Conservation (phyloP, 2,113 vertebrate genomes). For the Porphyrio hochstetteri region DNA sequence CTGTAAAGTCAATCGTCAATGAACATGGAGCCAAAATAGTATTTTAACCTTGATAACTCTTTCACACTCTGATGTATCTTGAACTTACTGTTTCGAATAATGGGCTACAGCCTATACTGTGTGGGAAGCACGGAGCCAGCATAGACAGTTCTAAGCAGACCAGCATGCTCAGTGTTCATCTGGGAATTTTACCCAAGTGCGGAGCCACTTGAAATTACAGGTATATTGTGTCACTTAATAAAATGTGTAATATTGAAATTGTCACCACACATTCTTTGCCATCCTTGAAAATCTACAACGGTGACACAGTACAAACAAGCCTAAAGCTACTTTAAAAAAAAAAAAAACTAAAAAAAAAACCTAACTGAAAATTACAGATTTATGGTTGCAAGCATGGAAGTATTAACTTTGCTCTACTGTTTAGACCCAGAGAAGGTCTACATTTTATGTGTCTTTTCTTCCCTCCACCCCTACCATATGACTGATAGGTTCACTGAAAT, state of each 20-base stretch:
- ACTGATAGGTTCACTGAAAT: background rate
- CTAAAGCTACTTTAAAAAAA: slow-evolving; percentile 10
- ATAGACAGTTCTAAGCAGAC: background rate
- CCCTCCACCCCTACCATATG: background rate
- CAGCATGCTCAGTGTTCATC: background rate
- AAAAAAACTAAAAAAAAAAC: background rate
- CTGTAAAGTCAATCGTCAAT: slow-evolving; percentile 23
- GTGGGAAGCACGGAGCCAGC: background rate
- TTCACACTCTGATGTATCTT: background rate
- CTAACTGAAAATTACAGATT: slow-evolving; percentile 3
- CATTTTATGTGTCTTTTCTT: background rate
- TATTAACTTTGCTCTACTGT: slow-evolving; percentile 50
- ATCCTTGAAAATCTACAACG: slow-evolving; percentile 30
- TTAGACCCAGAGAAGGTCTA: slow-evolving; percentile 20
- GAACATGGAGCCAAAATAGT: slow-evolving; percentile 27
- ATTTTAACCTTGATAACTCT: background rate
- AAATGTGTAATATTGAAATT: slow-evolving; percentile 57
- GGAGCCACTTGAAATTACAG: background rate
- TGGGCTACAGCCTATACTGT: rapidly evolving
- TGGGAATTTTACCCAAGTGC: background rate
- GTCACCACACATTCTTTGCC: slow-evolving; percentile 18
- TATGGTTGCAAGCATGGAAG: slow-evolving; percentile 13
- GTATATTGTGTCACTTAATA: slow-evolving; percentile 11
- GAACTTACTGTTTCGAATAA: background rate
- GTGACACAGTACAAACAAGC: slow-evolving; percentile 23